phyloP scores from a whole-genome alignment of 2,113 vertebrate species.

The Cyanoliseus patagonus region DNA sequence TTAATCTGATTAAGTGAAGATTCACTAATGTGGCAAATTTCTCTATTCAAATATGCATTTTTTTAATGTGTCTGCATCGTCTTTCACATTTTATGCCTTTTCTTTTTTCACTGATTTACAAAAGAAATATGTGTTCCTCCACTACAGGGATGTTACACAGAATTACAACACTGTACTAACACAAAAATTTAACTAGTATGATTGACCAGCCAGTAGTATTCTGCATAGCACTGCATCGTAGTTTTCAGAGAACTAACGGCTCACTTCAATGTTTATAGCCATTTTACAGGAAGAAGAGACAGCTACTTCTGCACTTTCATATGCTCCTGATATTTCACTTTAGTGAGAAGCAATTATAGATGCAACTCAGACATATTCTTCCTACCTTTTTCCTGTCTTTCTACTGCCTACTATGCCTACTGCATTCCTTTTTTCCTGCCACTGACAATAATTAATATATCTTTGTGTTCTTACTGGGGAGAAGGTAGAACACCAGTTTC shows the following conservation, averaged over 20 bases:
- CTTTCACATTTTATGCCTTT: neutral
- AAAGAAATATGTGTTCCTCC: neutral
- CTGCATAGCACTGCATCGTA: too few species aligned
- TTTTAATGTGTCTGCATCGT: neutral
- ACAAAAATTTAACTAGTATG: neutral
- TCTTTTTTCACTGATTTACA: neutral
- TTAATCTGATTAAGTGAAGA: neutral
- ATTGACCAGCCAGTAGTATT: neutral
- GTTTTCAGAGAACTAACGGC: neutral
- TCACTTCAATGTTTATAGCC: neutral
- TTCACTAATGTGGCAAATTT: neutral
- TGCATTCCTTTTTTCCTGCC: neutral
- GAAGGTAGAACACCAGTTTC: neutral
- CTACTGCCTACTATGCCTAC: too few species aligned
- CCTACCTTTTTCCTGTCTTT: neutral
- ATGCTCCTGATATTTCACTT: neutral
- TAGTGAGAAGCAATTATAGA: neutral
- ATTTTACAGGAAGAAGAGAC: neutral
- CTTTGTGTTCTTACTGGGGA: neutral
- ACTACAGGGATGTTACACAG: neutral
- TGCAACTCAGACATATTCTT: accelerated
- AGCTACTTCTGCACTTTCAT: neutral
- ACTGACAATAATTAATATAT: neutral
- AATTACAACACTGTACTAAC: neutral
- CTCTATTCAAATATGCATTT: neutral